These are phyloP conservation scores for Paraescarpia echinospica DNA, from an alignment of 1,140 invertebrate genomes.

Conservation along the genomic window DNA sequence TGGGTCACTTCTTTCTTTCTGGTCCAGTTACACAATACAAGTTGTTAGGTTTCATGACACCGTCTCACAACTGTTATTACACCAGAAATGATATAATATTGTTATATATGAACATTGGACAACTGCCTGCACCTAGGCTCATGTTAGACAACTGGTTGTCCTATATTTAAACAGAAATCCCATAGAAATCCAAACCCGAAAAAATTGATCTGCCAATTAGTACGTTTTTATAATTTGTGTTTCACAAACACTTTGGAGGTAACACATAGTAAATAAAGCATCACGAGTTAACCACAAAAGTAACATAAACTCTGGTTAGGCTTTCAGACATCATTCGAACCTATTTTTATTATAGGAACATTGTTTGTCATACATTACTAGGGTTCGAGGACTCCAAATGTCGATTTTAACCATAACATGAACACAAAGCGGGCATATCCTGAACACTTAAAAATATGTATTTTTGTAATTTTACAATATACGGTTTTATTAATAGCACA, in stretches of 20 bases:
- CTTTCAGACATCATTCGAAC: neutral
- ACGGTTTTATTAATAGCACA: too few species aligned
- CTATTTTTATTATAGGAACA: neutral
- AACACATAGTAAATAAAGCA: too few species aligned
- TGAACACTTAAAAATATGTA: neutral
- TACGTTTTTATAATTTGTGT: too few species aligned
- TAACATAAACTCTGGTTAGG: neutral
- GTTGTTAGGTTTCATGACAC: neutral
- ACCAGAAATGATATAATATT: neutral
- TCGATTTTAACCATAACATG: neutral
- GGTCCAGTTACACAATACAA: neutral
- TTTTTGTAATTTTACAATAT: neutral
- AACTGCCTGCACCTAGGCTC: too few species aligned
- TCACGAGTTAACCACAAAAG: neutral
- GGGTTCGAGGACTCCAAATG: neutral
- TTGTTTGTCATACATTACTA: neutral
- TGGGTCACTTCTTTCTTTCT: too few species aligned
- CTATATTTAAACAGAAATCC: too few species aligned
- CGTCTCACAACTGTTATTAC: neutral
- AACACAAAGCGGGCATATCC: neutral
- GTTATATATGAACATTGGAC: too few species aligned
- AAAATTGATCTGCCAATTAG: too few species aligned
- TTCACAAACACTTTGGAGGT: too few species aligned
- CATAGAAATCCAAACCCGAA: too few species aligned
- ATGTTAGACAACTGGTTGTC: too few species aligned